Evolutionary conservation across 2,888 invertebrate genomes (phyloP), one percentile per base, ranked within the genome.

Genomic region (Plutella xylostella): DNA sequence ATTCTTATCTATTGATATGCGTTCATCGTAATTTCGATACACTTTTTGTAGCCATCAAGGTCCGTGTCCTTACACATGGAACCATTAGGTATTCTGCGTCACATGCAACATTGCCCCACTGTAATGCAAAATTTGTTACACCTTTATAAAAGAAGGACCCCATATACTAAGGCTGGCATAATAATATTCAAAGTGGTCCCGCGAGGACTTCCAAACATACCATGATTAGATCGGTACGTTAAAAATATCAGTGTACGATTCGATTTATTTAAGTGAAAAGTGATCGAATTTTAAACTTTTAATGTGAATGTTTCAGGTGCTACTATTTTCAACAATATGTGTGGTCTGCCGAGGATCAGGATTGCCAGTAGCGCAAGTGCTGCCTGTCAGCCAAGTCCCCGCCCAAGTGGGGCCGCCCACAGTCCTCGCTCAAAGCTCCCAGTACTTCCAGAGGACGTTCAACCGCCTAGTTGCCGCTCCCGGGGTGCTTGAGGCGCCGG

Each of bases 341-440:
- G 60, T 65, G 30, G 46, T 68, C 17, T 73, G 55, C 44, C 60
- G 55, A 38, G 60, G 72, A 45, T 82, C 80, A 17, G 77, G 68
- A 43, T 51, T 71, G 7, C 63, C 4, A 55, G 51, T 1, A 51
- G 49, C 9, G 55, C 55, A 3, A 20, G 48, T 53, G 17, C 44
- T 63, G 3, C 52, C 19, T 11, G 30, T 42, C 11, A 19, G 19
- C 21, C 20, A 28, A 18, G 35, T 6, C 7, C 40, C 34, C 4
- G 21, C 21, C 15, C 19, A 33, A 21, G 67, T 34, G 14, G 54
- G 18, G 62, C 52, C 2, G 46, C 86, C 87, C 9, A 82, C 88
- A 30, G 88, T 90, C 4, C 88, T 90, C 0, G 87, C 90, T 1
- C 85, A 87, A 45, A 90, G 90, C 62, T 89, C 89, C 35, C 90